A percentile compares a stretch with the other conserved stretches of the same genome.
Evolutionary conservation across 2,113 vertebrate species (phyloP).

Genomic region (Carassius carassius): DNA sequence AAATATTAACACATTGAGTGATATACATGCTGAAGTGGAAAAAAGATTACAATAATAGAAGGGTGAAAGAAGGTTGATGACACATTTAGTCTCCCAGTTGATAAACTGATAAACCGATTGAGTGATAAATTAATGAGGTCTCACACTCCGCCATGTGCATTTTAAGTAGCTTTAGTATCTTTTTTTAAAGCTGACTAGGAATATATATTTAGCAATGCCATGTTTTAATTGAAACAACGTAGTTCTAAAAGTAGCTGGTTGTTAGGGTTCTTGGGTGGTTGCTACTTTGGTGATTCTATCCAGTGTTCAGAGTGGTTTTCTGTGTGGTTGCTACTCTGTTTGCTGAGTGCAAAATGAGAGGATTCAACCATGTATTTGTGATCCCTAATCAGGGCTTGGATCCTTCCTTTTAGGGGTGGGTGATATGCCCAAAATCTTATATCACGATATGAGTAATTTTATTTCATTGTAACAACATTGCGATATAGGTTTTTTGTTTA

Average conservation of each 20-base stretch:
- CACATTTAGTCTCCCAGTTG: constrained; percentile 46
- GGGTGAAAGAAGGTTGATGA: constrained; percentile 23
- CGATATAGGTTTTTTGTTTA: no score
- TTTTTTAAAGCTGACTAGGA: not conserved
- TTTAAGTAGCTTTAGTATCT: constrained; percentile 62
- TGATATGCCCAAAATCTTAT: no score
- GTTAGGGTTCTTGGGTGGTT: not conserved
- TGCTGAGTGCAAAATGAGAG: not conserved
- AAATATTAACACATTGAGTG: not conserved
- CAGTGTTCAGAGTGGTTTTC: not conserved
- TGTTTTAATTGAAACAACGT: no score
- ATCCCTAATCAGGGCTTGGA: not conserved
- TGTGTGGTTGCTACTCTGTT: not conserved
- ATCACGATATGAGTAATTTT: no score
- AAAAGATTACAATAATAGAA: no score
- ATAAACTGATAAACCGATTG: constrained; percentile 61
- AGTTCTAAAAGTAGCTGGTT: not conserved
- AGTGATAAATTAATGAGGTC: constrained; percentile 65
- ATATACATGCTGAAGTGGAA: not conserved
- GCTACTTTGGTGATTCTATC: not conserved
- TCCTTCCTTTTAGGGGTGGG: not conserved
- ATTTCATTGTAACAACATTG: no score
- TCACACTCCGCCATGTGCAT: constrained; percentile 52
- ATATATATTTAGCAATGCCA: no score
- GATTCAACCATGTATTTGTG: not conserved